These are phyloP conservation scores for Eumaeus atala DNA, from an alignment of 1,140 invertebrate species.

Conservation along the genomic window DNA sequence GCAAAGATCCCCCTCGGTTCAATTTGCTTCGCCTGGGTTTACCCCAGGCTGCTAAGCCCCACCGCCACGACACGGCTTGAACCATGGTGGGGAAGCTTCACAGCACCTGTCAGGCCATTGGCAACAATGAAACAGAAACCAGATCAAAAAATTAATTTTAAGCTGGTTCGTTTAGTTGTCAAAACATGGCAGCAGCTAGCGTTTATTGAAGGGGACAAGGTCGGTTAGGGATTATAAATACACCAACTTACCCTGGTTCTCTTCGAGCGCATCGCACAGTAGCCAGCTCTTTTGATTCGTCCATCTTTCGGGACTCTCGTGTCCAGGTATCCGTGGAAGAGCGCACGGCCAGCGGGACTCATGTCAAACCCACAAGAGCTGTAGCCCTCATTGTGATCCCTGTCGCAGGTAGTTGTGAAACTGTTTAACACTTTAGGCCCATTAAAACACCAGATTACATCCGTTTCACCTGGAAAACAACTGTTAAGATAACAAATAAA, in stretches of 20 bases:
- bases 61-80: too few species aligned
- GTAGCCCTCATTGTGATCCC: slow-evolving; percentile 86
- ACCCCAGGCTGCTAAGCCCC: too few species aligned
- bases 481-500: slow-evolving; percentile 3
- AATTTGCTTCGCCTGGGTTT: too few species aligned
- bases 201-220: not conserved
- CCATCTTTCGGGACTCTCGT: slow-evolving; percentile 87
- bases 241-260: slow-evolving; percentile 74
- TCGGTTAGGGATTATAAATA: not conserved
- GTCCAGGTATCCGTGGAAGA: slow-evolving; percentile 85
- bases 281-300: slow-evolving; percentile 81
- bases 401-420: slow-evolving; percentile 85
- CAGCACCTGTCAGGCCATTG: too few species aligned
- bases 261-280: slow-evolving; percentile 83
- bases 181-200: too few species aligned
- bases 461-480: slow-evolving; percentile 76
- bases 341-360: slow-evolving; percentile 80
- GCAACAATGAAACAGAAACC: too few species aligned
- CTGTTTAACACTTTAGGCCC: slow-evolving; percentile 77
- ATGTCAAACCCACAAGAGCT: slow-evolving; percentile 80
- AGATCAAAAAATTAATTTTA: too few species aligned
- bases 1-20: too few species aligned
- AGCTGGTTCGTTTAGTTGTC: too few species aligned
- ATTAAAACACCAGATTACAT: slow-evolving; percentile 82
- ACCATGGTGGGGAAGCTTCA: too few species aligned